phyloP scores from a whole-genome alignment of 2,888 invertebrate genomes.

The Hypena proboscidalis region DNA sequence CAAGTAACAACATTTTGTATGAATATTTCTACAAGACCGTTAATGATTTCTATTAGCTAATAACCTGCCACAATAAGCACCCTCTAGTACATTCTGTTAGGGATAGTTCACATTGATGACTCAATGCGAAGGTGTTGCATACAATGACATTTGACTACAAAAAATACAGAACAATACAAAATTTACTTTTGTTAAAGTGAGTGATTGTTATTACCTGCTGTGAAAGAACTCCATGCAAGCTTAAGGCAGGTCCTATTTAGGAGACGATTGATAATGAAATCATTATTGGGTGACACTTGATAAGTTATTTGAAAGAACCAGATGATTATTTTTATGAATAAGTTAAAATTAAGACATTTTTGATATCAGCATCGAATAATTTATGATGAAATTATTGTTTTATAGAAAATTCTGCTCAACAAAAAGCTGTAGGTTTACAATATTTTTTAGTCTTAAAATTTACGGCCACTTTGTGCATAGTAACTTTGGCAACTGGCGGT shows the following conservation, averaged over 20 bases:
- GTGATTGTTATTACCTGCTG: conserved; percentile 26
- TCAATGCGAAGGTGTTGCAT: conserved; percentile 20
- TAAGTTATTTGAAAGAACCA: neutral
- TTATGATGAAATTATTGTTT: too few species aligned
- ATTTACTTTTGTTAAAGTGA: conserved; percentile 12
- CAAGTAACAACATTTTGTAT: too few species aligned
- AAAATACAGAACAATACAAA: conserved; percentile 18
- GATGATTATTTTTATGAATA: too few species aligned
- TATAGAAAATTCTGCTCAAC: too few species aligned
- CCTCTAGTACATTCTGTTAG: neutral
- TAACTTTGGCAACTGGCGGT: too few species aligned
- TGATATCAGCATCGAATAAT: too few species aligned
- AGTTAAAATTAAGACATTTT: too few species aligned
- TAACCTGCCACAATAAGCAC: neutral
- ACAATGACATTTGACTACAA: conserved; percentile 2
- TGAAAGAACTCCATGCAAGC: conserved; percentile 18
- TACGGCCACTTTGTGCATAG: too few species aligned
- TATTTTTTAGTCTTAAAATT: too few species aligned
- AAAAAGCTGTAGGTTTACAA: too few species aligned
- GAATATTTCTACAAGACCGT: too few species aligned
- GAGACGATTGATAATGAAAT: conserved; percentile 4
- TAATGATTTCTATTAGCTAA: neutral
- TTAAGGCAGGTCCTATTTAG: conserved; percentile 9
- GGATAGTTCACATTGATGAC: conserved; percentile 7
- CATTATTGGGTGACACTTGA: neutral